A percentile compares a stretch with the other conserved stretches of the same genome.
Evolutionary conservation across 64 coral and sea anemone genomes (phyloP).

Genomic region (Pocillopora verrucosa): DNA sequence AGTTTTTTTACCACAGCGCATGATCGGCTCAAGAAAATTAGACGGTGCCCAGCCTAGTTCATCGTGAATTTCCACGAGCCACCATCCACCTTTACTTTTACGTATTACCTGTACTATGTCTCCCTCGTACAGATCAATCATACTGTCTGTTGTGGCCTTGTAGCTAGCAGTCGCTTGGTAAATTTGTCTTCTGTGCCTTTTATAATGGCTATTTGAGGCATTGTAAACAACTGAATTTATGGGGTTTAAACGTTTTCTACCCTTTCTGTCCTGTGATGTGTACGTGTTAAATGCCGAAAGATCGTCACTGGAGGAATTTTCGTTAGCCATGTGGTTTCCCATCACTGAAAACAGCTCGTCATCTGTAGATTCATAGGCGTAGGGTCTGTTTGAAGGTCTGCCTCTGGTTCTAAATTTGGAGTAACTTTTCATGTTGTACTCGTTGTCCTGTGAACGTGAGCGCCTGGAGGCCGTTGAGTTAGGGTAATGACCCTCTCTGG

Average conservation of each 20-base stretch:
- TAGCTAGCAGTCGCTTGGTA: conserved; percentile 9
- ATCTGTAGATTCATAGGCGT: neutral
- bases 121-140: neutral
- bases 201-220: neutral
- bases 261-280: neutral
- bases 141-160: neutral
- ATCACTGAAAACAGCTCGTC: neutral
- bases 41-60: conserved; percentile 12
- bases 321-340: neutral
- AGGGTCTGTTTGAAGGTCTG: neutral
- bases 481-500: neutral
- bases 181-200: neutral
- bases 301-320: neutral
- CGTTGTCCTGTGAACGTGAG: neutral
- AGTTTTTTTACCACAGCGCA: neutral
- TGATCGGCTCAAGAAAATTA: conserved; percentile 1
- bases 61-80: conserved; percentile 4
- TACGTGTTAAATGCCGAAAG: neutral
- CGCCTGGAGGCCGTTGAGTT: neutral
- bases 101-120: conserved; percentile 9
- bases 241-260: neutral
- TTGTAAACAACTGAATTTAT: neutral
- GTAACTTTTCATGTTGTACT: neutral
- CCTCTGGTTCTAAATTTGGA: neutral
- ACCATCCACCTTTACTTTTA: conserved; percentile 15